Base-by-base conservation (phyloP, 2,888 invertebrate species). In the Erebia aethiops region DNA sequence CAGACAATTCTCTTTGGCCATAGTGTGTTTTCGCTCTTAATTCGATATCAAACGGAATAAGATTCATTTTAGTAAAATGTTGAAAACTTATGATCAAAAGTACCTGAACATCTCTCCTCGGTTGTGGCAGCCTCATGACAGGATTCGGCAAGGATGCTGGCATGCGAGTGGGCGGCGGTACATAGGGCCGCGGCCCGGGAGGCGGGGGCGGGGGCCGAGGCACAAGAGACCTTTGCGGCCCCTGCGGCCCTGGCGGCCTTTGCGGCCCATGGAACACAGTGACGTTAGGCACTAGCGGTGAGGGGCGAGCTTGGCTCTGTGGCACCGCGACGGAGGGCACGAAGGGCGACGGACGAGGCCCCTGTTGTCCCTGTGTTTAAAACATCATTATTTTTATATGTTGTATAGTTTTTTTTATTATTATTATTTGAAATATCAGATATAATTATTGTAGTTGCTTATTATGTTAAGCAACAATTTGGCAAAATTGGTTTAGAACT, bases 41-140 rank as follows among this genome's bases (percentile, higher is more conserved):
- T 35, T 35, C 35, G 35, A 35, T 35, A 35, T 35, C 7, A 35
- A 35, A 35, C 35, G 5, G 0, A 7, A 35, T 35, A 35, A 35
- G 5, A 35, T 35, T 35, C 35, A 0, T 35, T 35, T 7, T 5
- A 0, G 35, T 35, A 35, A 26, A 26, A 3, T 3, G 26, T 26
- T 26, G 26, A 26, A 26, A 26, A 26, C n/a, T 13, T 5, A 3
- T 13, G 13, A 14, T 13, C 16, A 16, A 56, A 56, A 56, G 21
- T 79, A 93, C 92, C 92, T 93, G 91, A 84, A 84, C 77, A 79
- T 91, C 90, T 87, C 87, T 89, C 79, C 89, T 86, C 16, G 84
- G 87, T 74, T 86, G 89, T 72, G 85, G 88, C 76, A 87, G 77
- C 83, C 88, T 84, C 84, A 84, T 83, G 58, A 83, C 81, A 2